Conservation (phyloP, 2,888 invertebrate genomes). For the Tanypteryx hageni region DNA sequence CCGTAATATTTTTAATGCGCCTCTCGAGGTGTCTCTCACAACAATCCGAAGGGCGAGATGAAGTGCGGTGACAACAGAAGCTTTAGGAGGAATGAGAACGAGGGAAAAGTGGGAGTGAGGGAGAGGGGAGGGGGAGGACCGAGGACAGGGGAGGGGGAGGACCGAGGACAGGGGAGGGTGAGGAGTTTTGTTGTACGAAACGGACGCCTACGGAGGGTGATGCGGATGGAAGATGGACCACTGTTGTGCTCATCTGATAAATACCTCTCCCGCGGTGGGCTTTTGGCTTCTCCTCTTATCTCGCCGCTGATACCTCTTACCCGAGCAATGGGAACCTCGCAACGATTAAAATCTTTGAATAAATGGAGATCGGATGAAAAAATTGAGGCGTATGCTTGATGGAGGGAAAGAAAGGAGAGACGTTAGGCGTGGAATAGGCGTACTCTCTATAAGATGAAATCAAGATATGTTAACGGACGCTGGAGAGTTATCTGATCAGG, state of each 20-base stretch:
- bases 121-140: not conserved
- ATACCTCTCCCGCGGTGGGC: conserved; percentile 47
- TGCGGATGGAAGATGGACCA: conserved; percentile 41
- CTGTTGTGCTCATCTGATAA: conserved; percentile 46
- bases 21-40: not conserved
- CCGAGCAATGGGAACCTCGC: conserved; percentile 5
- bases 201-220: not conserved
- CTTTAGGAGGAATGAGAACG: not conserved
- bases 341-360: conserved; percentile 57
- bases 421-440: conserved; percentile 39
- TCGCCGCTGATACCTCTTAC: conserved; percentile 51
- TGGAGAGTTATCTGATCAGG: conserved; percentile 11
- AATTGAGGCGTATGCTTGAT: conserved; percentile 52
- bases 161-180: not conserved
- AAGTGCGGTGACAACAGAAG: conserved; percentile 42
- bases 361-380: conserved; percentile 53
- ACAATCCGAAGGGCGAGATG: not conserved
- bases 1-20: too few species aligned
- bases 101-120: not conserved
- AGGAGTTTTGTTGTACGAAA: conserved; percentile 20
- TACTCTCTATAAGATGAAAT: conserved; percentile 39
- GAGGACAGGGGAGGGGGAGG: not conserved
- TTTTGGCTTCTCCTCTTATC: conserved; percentile 49
- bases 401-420: not conserved
- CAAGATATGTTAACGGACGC: conserved; percentile 54